Conservation (phyloP, 2,113 vertebrate genomes). For the Taurulus bubalis region DNA sequence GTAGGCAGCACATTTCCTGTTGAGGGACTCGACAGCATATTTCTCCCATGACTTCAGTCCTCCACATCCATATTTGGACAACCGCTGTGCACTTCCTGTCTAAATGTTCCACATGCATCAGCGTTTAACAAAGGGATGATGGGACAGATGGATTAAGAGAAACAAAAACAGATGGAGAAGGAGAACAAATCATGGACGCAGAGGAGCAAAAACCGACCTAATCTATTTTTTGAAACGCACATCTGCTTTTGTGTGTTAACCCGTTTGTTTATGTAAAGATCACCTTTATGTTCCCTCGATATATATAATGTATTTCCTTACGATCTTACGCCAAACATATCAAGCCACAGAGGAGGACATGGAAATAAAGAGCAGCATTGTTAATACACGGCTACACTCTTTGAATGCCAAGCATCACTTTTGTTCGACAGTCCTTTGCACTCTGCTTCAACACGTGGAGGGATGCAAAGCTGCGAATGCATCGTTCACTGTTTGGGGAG, state of each 20-base stretch:
- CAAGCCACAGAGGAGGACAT: background rate
- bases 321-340: background rate
- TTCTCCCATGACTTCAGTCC: slow-evolving; percentile 59
- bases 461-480: background rate
- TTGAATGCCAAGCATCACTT: too few species aligned
- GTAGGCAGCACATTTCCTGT: slow-evolving; percentile 58
- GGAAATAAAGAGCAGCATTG: background rate
- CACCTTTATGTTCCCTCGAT: background rate
- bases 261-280: background rate
- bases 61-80: slow-evolving; percentile 45
- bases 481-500: background rate
- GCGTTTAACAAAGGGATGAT: slow-evolving; percentile 49
- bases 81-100: slow-evolving; percentile 46
- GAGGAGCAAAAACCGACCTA: background rate
- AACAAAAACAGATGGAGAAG: background rate
- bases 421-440: too few species aligned
- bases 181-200: slow-evolving; percentile 3
- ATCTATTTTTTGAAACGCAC: background rate
- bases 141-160: slow-evolving; percentile 33
- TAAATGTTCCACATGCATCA: slow-evolving; percentile 60
- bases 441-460: too few species aligned
- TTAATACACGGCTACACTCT: background rate
- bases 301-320: too few species aligned
- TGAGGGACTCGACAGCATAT: slow-evolving; percentile 51
- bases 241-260: background rate